These are phyloP conservation scores for Dolichallabes microphthalmus DNA, from an alignment of 2,113 vertebrate genomes.

Conservation along the genomic window DNA sequence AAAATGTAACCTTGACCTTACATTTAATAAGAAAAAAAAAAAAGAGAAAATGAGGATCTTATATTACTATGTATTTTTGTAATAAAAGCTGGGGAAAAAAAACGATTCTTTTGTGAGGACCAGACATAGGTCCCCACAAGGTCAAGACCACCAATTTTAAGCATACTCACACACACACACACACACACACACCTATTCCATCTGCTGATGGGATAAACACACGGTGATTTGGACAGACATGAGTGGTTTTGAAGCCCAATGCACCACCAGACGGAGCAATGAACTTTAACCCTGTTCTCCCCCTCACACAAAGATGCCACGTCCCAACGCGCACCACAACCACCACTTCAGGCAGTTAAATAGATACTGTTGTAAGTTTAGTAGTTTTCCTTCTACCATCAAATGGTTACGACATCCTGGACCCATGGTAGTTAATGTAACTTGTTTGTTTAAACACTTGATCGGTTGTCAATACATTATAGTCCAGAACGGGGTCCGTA, in stretches of 20 bases:
- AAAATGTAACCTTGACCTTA: not conserved
- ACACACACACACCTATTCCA: not conserved
- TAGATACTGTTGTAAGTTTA: not conserved
- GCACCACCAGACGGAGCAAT: conserved; percentile 35
- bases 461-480: not conserved
- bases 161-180: conserved; percentile 53
- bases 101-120: not conserved
- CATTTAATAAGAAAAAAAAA: not conserved
- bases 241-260: conserved; percentile 28
- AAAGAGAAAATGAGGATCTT: not conserved
- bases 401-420: not conserved
- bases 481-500: not conserved
- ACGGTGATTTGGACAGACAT: conserved; percentile 40
- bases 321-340: not conserved
- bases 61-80: not conserved
- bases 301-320: not conserved
- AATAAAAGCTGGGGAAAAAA: not conserved
- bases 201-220: conserved; percentile 62
- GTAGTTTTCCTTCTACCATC: not conserved
- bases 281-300: conserved; percentile 58
- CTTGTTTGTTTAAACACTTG: not conserved
- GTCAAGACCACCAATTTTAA: not conserved
- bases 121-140: not conserved
- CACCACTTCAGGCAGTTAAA: not conserved
- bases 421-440: not conserved